Conservation (phyloP, 2,888 invertebrate genomes). For the Polymixis lichenea region DNA sequence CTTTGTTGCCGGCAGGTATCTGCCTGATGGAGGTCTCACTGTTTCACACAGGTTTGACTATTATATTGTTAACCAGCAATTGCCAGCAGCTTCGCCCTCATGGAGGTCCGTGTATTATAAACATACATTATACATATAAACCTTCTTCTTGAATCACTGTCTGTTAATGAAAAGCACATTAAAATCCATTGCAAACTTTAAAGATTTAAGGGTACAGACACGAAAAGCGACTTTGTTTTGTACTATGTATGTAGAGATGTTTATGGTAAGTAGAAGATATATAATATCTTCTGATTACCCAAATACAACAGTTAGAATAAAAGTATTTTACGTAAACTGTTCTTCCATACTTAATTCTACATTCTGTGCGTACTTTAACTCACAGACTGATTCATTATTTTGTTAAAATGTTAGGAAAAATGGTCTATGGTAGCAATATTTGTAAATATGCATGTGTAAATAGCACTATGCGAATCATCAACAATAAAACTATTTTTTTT, state of each 20-base stretch:
- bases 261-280: not conserved
- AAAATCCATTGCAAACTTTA: too few species aligned
- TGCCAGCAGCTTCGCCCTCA: too few species aligned
- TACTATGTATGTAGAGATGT: not conserved
- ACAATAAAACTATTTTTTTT: not conserved
- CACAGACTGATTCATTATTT: not conserved
- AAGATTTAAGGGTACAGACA: too few species aligned
- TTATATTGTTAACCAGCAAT: not conserved
- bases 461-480: not conserved
- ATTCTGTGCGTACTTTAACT: not conserved
- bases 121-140: too few species aligned
- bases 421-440: not conserved
- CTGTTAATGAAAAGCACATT: too few species aligned
- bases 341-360: not conserved
- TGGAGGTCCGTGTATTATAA: too few species aligned
- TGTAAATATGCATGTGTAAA: not conserved
- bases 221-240: too few species aligned
- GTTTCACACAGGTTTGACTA: conserved; percentile 88
- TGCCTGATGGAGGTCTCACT: conserved; percentile 89
- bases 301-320: not conserved
- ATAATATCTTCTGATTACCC: too few species aligned
- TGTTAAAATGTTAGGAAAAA: not conserved
- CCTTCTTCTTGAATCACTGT: too few species aligned
- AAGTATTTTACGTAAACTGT: not conserved
- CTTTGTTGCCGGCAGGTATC: conserved; percentile 91